Base-by-base conservation (phyloP, 37 sponge, comb jelly and placozoan genomes). In the Lycopodina hypogea region DNA sequence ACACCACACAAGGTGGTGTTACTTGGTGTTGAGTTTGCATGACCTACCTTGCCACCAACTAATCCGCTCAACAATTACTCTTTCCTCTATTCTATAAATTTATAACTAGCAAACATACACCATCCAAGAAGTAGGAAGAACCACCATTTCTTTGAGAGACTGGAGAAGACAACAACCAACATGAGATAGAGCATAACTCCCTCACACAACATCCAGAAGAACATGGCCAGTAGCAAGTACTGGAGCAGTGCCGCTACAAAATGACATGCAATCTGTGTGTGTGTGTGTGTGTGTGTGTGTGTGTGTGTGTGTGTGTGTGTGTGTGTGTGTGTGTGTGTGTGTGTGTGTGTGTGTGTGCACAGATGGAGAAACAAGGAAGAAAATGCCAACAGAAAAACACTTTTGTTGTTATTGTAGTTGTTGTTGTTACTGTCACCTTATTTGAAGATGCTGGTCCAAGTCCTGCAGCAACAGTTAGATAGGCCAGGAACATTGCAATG, bases 161-260 rank as follows among this genome's bases (percentile, higher is more conserved):
- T 22, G 9, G 60, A 67, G 70, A 86, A 86, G 24, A 86, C 87
- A 14, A 86, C 81, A 24, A 80, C 81, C 68, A 86, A 40, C 69
- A 86, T 57, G 68, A 86, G 79, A 52, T 86, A 86, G 68, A 86
- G 71, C 87, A 86, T 86, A 60, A 86, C 37, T 18, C 79, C 87
- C 42, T 86, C 87, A 75, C 87, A 86, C 68, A 86, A 33, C 87
- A 86, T 86, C 87, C 87, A 86, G 28, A 75, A 86, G 81, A 86
- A 86, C 12, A 76, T 69, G 40, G 87, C 59, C 33, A 86, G 81
- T 39, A 80, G 64, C 26, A 86, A 75, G 77, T 86, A 86, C 33
- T 86, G 87, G 14, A 80, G 15, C 29, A 86, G 59, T 33, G 70
- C 81, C 32, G 87, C 68, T 23, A 35, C 66, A 57, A 64, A 4